Conservation (phyloP, 2,797 vertebrate genomes). For the Tokudaia tokunoshimensis region DNA sequence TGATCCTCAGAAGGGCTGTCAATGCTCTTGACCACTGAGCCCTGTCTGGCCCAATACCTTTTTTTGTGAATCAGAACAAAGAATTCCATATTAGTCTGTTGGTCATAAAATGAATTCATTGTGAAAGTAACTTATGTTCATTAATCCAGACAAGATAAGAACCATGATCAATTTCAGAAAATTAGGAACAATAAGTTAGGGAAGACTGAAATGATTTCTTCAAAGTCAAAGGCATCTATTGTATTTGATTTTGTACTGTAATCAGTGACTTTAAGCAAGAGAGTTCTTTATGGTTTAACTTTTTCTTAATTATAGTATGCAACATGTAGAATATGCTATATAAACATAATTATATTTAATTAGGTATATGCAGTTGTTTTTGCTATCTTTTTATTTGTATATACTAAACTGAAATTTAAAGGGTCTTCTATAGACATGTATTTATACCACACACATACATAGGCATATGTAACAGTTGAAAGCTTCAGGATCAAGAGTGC, state of each 20-base stretch:
- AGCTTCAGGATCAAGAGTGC: neutral
- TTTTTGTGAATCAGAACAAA: neutral
- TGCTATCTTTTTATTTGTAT: constrained; percentile 34
- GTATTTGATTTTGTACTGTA: neutral
- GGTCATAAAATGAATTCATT: neutral
- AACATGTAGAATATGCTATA: neutral
- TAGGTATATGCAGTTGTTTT: neutral
- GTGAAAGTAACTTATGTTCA: neutral
- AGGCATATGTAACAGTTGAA: neutral
- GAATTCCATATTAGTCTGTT: neutral
- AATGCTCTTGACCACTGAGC: neutral
- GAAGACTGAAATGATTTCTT: constrained; percentile 47
- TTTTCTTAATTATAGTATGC: constrained; percentile 50
- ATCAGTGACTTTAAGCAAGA: neutral
- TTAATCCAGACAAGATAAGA: neutral
- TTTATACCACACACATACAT: neutral
- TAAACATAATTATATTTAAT: constrained; percentile 37
- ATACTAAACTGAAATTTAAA: constrained; percentile 10
- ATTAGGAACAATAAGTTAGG: neutral
- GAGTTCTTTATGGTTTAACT: constrained; percentile 16
- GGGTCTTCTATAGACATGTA: neutral
- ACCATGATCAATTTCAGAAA: neutral
- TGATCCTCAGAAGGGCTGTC: neutral
- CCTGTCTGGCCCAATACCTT: neutral
- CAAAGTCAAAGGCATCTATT: constrained; percentile 21